Evolutionary conservation across 2,797 vertebrate genomes (phyloP).

Genomic region (Halcyon smyrnensis): DNA sequence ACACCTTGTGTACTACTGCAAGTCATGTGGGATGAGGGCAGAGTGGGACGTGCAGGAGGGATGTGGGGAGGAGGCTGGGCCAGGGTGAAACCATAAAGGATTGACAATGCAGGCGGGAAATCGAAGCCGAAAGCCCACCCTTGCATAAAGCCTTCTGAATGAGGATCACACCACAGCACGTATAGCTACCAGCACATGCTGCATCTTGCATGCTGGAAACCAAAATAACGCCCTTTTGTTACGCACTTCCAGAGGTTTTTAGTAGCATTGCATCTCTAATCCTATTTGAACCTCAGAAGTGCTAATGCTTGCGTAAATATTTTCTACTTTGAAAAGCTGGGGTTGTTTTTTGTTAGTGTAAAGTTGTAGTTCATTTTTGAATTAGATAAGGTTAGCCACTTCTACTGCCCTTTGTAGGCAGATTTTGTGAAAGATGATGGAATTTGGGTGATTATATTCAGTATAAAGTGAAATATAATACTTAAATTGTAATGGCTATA

Average conservation of each 20-base stretch:
- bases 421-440: not conserved
- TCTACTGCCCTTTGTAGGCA: not conserved
- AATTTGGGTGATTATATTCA: not conserved
- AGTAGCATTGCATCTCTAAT: not conserved
- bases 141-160: not conserved
- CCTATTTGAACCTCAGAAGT: not conserved
- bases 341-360: not conserved
- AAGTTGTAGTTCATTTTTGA: not conserved
- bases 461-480: not conserved
- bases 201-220: accelerated
- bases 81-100: accelerated
- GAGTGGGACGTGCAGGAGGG: not conserved
- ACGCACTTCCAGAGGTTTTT: accelerated
- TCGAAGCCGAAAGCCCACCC: not conserved
- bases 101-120: not conserved
- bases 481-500: not conserved
- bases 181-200: accelerated
- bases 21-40: not conserved
- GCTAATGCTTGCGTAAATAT: not conserved
- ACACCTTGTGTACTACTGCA: accelerated
- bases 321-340: not conserved
- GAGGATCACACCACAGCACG: accelerated
- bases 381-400: not conserved
- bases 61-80: not conserved
- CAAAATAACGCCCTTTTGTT: not conserved